A percentile compares a stretch with the other conserved stretches of the same genome.
phyloP scores from a whole-genome alignment of 2,113 vertebrate species.

The Hyperopisus bebe region DNA sequence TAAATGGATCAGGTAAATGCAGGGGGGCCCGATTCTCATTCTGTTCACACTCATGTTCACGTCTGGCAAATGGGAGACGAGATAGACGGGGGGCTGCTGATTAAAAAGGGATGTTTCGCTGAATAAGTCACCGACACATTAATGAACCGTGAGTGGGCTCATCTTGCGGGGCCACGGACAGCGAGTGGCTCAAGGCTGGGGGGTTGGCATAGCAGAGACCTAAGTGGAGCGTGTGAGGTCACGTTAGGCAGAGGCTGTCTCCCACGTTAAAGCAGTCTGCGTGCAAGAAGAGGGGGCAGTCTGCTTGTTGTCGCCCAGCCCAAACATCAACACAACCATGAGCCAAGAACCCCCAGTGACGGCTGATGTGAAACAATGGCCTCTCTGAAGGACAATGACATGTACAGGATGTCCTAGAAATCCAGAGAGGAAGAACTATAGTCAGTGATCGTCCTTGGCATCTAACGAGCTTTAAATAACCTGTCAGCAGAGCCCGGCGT shows the following conservation, averaged over 20 bases:
- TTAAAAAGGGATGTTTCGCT: slow-evolving; percentile 54
- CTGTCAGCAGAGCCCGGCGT: neutral
- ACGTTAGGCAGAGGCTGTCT: neutral
- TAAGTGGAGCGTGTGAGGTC: neutral
- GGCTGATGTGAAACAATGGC: slow-evolving; percentile 36
- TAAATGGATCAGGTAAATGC: slow-evolving; percentile 56
- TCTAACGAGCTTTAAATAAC: slow-evolving; percentile 18
- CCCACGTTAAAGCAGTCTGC: neutral
- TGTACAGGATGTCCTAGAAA: slow-evolving; percentile 42
- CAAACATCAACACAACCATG: neutral
- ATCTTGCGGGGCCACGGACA: neutral
- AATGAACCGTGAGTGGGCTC: slow-evolving; percentile 59
- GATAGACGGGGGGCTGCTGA: slow-evolving; percentile 44
- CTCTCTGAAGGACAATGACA: slow-evolving; percentile 28
- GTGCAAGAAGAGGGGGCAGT: no score
- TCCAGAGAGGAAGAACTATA: slow-evolving; percentile 41
- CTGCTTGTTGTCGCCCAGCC: neutral
- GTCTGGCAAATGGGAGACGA: slow-evolving; percentile 35
- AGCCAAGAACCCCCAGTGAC: neutral
- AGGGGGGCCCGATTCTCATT: slow-evolving; percentile 56
- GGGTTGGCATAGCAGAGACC: neutral
- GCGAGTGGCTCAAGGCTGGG: neutral
- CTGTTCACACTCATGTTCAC: slow-evolving; percentile 42
- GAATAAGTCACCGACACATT: slow-evolving; percentile 63
- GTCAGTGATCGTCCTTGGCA: slow-evolving; percentile 37